phyloP scores from a whole-genome alignment of 2,888 invertebrate genomes.

The Drosophila testacea region DNA sequence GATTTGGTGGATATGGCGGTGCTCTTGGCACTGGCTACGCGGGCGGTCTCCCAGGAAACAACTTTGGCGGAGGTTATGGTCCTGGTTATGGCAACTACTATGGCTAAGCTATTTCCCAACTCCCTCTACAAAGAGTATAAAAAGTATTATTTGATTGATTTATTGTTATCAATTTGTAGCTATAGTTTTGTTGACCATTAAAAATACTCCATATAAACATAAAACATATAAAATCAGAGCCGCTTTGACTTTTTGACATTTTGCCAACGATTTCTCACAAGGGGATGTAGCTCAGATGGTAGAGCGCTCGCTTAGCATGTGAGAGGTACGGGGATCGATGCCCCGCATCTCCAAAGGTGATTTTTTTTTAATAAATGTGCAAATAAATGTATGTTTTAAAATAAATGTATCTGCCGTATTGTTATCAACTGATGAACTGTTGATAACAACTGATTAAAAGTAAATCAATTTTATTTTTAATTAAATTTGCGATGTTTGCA shows the following conservation, averaged over 20 bases:
- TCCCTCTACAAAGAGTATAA: constrained; percentile 1
- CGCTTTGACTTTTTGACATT: neutral
- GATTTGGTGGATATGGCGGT: constrained; percentile 45
- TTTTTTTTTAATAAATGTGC: neutral
- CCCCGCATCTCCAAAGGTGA: constrained; percentile 83
- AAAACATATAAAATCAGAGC: neutral
- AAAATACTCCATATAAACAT: constrained; percentile 17
- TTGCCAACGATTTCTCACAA: accelerated
- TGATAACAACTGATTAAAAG: neutral
- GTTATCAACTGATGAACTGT: neutral
- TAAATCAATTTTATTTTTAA: neutral
- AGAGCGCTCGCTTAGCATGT: constrained; percentile 86
- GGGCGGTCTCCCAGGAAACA: constrained; percentile 45
- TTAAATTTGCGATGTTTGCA: neutral
- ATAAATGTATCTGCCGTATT: neutral
- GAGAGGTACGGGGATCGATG: constrained; percentile 86
- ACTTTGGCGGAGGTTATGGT: constrained; percentile 29
- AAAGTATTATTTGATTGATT: constrained; percentile 54
- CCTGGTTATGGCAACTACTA: constrained; percentile 51
- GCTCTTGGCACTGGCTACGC: constrained; percentile 51
- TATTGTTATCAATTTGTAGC: constrained; percentile 47
- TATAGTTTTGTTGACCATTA: constrained; percentile 52
- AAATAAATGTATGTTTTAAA: neutral
- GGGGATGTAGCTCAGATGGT: constrained; percentile 86
- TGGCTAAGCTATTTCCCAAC: constrained; percentile 29